These are phyloP conservation scores for Marmota monax DNA, from an alignment of 2,113 vertebrate genomes.

Conservation along the genomic window DNA sequence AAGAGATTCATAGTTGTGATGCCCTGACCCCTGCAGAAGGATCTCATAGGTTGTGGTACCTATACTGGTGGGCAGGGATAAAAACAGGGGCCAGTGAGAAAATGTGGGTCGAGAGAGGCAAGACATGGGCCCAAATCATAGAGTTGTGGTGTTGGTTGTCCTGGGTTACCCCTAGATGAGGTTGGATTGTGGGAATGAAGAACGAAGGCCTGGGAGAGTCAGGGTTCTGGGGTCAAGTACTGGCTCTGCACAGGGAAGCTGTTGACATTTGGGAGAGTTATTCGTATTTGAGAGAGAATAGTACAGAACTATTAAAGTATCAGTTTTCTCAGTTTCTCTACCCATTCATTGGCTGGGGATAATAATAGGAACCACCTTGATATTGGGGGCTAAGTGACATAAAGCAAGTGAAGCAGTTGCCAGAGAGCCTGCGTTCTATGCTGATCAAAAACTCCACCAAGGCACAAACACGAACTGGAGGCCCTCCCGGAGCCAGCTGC, in stretches of 20 bases:
- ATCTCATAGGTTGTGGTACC: background rate
- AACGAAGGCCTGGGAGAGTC: background rate
- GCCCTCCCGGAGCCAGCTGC: slow-evolving; percentile 46
- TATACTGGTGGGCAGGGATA: background rate
- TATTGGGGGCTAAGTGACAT: background rate
- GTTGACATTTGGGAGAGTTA: background rate
- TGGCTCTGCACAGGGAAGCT: background rate
- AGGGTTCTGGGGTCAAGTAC: background rate
- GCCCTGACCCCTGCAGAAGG: background rate
- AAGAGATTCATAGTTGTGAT: accelerated
- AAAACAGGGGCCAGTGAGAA: background rate
- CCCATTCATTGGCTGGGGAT: background rate
- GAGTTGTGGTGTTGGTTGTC: background rate
- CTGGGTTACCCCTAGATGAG: background rate
- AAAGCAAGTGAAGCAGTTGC: background rate
- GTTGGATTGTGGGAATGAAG: background rate
- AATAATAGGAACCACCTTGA: background rate
- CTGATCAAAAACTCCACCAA: slow-evolving; percentile 38
- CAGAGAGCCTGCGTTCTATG: slow-evolving; percentile 17
- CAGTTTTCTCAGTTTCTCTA: background rate
- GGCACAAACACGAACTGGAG: slow-evolving; percentile 1
- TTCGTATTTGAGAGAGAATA: too few relatives aligned
- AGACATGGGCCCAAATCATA: background rate
- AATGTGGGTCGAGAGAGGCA: too few relatives aligned
- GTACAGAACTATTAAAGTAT: background rate